Evolutionary conservation across 2,113 vertebrate species (phyloP), one percentile per base, ranked within the genome.

Genomic region (Vulpes lagopus): DNA sequence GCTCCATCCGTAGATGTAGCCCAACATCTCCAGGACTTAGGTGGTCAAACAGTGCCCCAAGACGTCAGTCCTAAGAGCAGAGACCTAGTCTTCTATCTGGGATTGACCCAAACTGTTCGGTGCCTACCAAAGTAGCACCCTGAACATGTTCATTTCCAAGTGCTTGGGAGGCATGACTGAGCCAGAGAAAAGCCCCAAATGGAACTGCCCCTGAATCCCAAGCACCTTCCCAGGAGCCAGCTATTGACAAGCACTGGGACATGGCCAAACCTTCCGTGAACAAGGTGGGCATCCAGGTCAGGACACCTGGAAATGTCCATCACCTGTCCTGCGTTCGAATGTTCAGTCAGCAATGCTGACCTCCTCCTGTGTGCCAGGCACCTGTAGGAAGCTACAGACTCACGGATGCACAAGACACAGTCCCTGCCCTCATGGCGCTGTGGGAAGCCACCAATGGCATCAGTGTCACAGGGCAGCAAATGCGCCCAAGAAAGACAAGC

Each of bases 161-260:
- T 49, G 23, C 11, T 4, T 6, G 25, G 12, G 12, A 67, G 55
- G 59, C 38, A 0, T 4, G 27, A 11, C 17, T 11, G 5, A 17
- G 12, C 20, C 19, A 17, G 59, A 49, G 67, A 53, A 55, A 20
- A 43, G 8, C 27, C 30, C 43, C 30, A 2, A 1, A 10, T 8
- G 30, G 12, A 22, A 15, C 5, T 1, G 11, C 43, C 53, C 2
- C 74, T 17, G 12, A 14, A 4, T 16, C 49, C 92, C 57, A 1
- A 43, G 65, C 3, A 2, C 67, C 22, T 19, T 23, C 2, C 0
- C 0, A 3, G 12, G n/a, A 30, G 4, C n/a, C 15, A 6, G 30
- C 3, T 1, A 1, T 8, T 3, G 8, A 38, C 0, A 1, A 11
- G 23, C 1, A 0, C 76, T 2, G 12, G 27, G 49, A 30, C 20